Conservation (phyloP, 2,888 invertebrate species). For the Archips crataeganus region DNA sequence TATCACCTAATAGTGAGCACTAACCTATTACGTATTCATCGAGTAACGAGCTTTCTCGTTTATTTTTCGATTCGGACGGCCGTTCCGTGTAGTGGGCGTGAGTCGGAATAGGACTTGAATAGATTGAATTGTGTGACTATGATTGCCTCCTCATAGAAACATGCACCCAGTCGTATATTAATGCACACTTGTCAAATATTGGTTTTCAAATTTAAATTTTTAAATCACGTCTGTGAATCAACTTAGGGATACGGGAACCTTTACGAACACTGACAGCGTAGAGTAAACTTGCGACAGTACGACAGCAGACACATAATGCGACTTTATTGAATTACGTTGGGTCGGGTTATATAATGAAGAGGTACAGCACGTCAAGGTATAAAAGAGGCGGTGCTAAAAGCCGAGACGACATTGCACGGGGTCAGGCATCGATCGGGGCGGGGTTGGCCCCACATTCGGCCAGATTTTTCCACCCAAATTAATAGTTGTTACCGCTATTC, state of each 20-base stretch:
- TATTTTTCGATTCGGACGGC: constrained; percentile 71
- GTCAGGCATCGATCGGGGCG: constrained; percentile 76
- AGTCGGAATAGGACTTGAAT: constrained; percentile 72
- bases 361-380: constrained; percentile 51
- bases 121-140: constrained; percentile 75
- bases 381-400: constrained; percentile 65
- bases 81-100: constrained; percentile 66
- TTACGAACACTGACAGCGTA: not conserved
- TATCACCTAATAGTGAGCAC: constrained; percentile 50
- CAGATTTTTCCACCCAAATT: constrained; percentile 34
- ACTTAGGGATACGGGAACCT: not conserved
- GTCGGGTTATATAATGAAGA: constrained; percentile 43
- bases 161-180: constrained; percentile 56
- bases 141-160: constrained; percentile 69
- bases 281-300: constrained; percentile 26
- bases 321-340: constrained; percentile 37
- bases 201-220: constrained; percentile 59
- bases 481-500: constrained; percentile 6
- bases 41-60: constrained; percentile 65
- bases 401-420: constrained; percentile 72
- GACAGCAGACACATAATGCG: constrained; percentile 26
- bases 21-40: constrained; percentile 64
- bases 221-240: constrained; percentile 11
- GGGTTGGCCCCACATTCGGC: constrained; percentile 36
- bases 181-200: constrained; percentile 56